Percentiles rank a stretch among this genome's conserved stretches.
Conservation (phyloP, 2,113 vertebrate genomes). For the Calypte anna region DNA sequence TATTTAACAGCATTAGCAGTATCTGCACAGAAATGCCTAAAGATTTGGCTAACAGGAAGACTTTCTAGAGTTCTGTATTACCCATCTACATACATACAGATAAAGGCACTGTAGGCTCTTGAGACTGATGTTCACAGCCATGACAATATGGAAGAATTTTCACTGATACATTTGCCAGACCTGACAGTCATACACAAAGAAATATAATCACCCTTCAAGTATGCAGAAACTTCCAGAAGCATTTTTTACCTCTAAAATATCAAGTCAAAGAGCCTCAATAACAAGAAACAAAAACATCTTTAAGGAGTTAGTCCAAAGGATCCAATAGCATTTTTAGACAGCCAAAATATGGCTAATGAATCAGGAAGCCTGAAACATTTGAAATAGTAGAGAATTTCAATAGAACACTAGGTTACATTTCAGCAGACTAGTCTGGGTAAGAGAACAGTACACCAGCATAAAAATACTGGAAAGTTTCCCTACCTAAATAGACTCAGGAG, state of each 20-base stretch:
- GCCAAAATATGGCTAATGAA: neutral
- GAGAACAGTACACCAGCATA: neutral
- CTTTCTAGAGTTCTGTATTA: neutral
- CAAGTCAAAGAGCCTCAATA: neutral
- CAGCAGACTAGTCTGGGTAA: conserved; percentile 9
- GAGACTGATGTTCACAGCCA: neutral
- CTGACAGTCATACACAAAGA: conserved; percentile 11
- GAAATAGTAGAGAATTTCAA: conserved; percentile 21
- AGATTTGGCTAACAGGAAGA: neutral
- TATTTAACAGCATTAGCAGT: neutral
- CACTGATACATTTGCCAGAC: neutral
- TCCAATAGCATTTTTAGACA: neutral
- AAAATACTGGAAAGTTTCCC: conserved; percentile 25
- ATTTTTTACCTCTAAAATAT: conserved; percentile 8
- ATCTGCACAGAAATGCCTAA: neutral
- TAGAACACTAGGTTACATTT: conserved; percentile 23
- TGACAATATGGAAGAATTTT: neutral
- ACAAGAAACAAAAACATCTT: neutral
- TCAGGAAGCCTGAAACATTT: neutral
- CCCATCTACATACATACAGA: neutral
- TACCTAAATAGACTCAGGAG: conserved; percentile 7
- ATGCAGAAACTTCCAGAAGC: neutral
- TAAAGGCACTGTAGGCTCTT: neutral
- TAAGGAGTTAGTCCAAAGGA: neutral
- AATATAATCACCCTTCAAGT: conserved; percentile 5